These are phyloP conservation scores for Tupaia tana DNA, from an alignment of 2,113 vertebrate species.

Conservation along the genomic window DNA sequence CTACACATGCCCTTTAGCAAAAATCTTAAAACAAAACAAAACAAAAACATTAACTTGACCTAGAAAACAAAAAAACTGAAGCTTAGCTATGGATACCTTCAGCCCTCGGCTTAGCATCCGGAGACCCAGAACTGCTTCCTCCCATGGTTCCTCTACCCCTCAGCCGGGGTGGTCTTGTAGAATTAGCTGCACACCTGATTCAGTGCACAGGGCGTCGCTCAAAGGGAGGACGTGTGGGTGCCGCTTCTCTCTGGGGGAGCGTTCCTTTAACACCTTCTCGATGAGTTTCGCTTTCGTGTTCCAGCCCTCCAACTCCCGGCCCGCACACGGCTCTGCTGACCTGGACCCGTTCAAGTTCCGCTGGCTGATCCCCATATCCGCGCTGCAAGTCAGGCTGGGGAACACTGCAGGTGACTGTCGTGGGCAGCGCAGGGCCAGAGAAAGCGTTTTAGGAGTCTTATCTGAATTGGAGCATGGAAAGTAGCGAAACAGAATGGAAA, in stretches of 20 bases:
- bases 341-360: conserved; percentile 96
- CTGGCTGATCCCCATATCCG: conserved; percentile 96
- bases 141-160: neutral
- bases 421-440: neutral
- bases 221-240: rapidly evolving
- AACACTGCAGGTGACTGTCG: conserved; percentile 93
- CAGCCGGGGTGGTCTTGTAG: neutral
- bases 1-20: no score
- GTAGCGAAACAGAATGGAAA: neutral
- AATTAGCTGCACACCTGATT: neutral
- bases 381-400: conserved; percentile 95
- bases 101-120: neutral
- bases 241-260: neutral
- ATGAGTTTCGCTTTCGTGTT: conserved; percentile 61
- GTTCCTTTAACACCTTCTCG: neutral
- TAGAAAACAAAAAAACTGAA: neutral
- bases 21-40: no score
- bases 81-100: neutral
- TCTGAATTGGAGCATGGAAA: neutral
- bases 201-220: neutral
- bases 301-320: conserved; percentile 89
- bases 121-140: neutral
- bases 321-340: conserved; percentile 90
- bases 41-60: neutral
- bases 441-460: no score